phyloP scores from a whole-genome alignment of 1,140 invertebrate genomes.

The Drosophila guanche region DNA sequence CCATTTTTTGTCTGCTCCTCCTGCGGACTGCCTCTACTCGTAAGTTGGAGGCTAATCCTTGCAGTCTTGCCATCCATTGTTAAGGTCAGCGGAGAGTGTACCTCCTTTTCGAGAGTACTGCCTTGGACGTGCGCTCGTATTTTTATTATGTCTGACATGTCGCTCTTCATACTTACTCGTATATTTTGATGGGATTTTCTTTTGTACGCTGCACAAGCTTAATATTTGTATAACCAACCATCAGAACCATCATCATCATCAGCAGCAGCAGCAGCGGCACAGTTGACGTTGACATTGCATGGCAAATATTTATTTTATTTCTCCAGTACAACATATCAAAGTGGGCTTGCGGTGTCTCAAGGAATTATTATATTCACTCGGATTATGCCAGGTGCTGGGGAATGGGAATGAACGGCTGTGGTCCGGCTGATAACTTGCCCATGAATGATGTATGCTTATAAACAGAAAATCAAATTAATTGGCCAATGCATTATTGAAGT shows the following conservation, averaged over 20 bases:
- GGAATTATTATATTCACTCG: neutral
- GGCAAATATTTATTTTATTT: slow-evolving; percentile 57
- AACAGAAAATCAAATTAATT: slow-evolving; percentile 46
- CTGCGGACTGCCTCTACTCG: slow-evolving; percentile 12
- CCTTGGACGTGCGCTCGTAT: slow-evolving; percentile 5
- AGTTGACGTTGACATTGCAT: no score
- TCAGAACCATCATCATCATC: slow-evolving; percentile 20
- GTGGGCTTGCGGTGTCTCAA: neutral
- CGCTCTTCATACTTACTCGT: slow-evolving; percentile 8
- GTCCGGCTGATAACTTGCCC: neutral
- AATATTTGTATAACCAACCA: slow-evolving; percentile 45
- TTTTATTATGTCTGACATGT: slow-evolving; percentile 50
- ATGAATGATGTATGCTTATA: slow-evolving; percentile 33
- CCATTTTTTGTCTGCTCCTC: slow-evolving; percentile 20
- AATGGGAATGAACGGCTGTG: no score
- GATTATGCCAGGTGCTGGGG: neutral
- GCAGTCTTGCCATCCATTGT: slow-evolving; percentile 46
- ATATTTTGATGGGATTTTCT: slow-evolving; percentile 54
- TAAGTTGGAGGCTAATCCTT: slow-evolving; percentile 52
- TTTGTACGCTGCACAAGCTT: slow-evolving; percentile 21
- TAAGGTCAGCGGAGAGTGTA: slow-evolving; percentile 45
- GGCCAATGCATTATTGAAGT: slow-evolving; percentile 43
- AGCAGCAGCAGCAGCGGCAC: slow-evolving; percentile 3
- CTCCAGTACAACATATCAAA: neutral
- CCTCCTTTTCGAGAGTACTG: neutral